Base-by-base conservation (phyloP, 2,113 vertebrate species). In the Murina feae region DNA sequence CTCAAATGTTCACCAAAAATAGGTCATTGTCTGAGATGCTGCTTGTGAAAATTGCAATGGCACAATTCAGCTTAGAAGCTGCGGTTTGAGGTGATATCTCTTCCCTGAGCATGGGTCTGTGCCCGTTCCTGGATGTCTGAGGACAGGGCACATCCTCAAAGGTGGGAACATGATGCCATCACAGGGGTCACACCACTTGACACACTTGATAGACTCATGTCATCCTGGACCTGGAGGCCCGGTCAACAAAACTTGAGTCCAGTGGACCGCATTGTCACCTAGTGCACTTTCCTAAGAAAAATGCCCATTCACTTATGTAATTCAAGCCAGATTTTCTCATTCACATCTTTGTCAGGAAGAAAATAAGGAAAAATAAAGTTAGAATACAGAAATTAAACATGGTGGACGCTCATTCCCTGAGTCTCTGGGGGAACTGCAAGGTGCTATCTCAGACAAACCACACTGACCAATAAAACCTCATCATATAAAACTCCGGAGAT, bases 1-100 rank as follows among this genome's bases (percentile, higher is more conserved):
- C 69, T 78, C 12, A 51, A 92, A 58, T 63, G 2, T 65, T 94
- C 83, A 25, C 58, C 49, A 28, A 86, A 91, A 86, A 68, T 86
- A 87, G 39, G 60, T 78, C 89, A 72, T 75, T 92, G 32, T 92
- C 23, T 65, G 11, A 69, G 32, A 74, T 37, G 9, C 55, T 51
- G 28, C 16, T 66, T 69, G 65, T 55, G 58, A 65, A 69, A 81
- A 47, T 74, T 28, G 85, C 35, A 4, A 25, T 11, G 35, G 23
- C 17, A 93, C 25, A 55, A 44, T 30, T 23, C 3, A 30, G 9
- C 6, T 5, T 60, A 42, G 28, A 82, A 60, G 72, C 37, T 49
- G 39, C 28, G 11, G 44, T 35, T 37, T 25, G 2, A 1, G 1
- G 63, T 9, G 16, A 35, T 9, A 1, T 16, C 49, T 76, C 44